Evolutionary conservation across 2,888 invertebrate species (phyloP), one percentile per base, ranked within the genome.

Genomic region (Vanessa cardui): DNA sequence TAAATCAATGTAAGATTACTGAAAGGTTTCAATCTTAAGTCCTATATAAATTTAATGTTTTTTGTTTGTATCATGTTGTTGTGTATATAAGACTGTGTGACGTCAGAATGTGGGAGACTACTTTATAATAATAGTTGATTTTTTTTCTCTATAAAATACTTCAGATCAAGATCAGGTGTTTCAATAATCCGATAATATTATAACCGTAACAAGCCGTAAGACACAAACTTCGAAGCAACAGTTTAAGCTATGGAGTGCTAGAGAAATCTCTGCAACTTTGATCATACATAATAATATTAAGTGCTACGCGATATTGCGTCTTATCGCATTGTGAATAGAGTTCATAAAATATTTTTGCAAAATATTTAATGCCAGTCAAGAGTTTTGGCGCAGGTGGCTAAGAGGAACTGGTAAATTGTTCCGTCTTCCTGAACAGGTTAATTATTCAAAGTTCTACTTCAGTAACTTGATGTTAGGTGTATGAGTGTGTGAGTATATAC

Each of bases 311-410:
- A 62, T 46, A 16, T 54, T 62, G 12, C 47, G 63, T 33, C 26
- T 52, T 66, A 66, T 33, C 2, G 1, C 6, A 4, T 8, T 20
- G 0, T 1, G 3, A 12, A 33, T 61, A 70, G 39, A 46, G 60
- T 52, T 56, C 18, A 15, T 33, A 33, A 26, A 61, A 44, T n/a
- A 9, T 54, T 31, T 62, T 47, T 12, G 20, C 0, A 18, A 9
- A 5, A 20, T 54, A 47, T 46, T 44, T 39, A 60, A 45, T 56
- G 47, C 16, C 46, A 44, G 64, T 69, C 61, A 60, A 63, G 69
- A 68, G 71, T 86, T 85, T 84, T 81, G 82, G 76, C 83, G 80
- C 89, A 88, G 88, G 83, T 88, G 88, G 78, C 70, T 49, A 64
- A 66, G 70, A 68, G 74, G 65, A 70, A 68, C 75, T 76, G 68